phyloP scores from a whole-genome alignment of 2,113 vertebrate species.

The Platysteira castanea region DNA sequence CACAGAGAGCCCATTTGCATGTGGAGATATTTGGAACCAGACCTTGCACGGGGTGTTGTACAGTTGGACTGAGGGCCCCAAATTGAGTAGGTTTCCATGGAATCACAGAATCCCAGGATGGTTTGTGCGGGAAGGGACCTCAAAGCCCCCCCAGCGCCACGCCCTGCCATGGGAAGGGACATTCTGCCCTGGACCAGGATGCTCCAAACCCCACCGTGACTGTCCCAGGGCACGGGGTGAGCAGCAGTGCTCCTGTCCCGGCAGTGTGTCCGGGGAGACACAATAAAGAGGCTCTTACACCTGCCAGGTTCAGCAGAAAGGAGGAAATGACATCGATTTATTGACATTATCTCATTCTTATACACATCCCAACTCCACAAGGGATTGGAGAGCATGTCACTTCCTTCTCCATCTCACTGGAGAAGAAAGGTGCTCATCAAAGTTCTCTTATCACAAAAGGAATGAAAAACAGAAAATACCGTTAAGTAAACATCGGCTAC shows the following conservation, averaged over 20 bases:
- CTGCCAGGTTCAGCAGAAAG: no score
- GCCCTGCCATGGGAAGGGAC: not conserved
- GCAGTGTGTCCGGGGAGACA: no score
- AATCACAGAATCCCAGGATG: not conserved
- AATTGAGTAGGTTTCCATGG: accelerated
- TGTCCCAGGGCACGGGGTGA: not conserved
- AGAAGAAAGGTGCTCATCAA: no score
- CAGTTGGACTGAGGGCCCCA: not conserved
- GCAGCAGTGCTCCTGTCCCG: not conserved
- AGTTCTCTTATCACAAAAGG: no score
- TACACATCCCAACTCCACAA: no score
- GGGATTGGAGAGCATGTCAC: no score
- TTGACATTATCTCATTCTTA: no score
- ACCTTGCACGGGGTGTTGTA: not conserved
- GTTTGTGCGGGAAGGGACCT: not conserved
- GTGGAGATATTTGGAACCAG: not conserved
- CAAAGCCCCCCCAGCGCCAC: not conserved
- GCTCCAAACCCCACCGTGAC: not conserved
- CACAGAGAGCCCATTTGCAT: not conserved
- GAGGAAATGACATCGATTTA: no score
- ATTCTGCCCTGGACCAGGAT: not conserved
- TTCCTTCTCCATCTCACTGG: no score
- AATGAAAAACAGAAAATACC: no score
- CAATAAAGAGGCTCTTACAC: no score
- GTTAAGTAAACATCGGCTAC: no score